Conservation (phyloP, 2,888 invertebrate genomes). For the Griposia aprilina region DNA sequence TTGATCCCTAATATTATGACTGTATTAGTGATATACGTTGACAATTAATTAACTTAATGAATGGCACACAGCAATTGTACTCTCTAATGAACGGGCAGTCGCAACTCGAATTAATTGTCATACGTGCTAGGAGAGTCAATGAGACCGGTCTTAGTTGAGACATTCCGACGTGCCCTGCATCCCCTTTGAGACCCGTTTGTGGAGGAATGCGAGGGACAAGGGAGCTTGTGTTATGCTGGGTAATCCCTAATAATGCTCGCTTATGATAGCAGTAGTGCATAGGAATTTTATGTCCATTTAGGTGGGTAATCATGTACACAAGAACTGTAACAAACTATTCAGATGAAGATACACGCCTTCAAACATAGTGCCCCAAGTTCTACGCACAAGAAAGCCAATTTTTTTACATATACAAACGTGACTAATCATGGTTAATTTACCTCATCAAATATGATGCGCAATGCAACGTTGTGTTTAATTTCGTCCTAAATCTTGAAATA, state of each 20-base stretch:
- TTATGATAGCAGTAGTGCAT: conserved; percentile 68
- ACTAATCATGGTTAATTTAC: no score
- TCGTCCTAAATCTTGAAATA: not conserved
- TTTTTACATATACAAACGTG: not conserved
- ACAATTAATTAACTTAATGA: conserved; percentile 81
- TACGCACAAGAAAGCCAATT: not conserved
- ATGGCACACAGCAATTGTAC: conserved; percentile 80
- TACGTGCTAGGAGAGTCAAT: conserved; percentile 82
- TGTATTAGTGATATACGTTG: conserved; percentile 41
- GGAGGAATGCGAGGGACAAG: conserved; percentile 15
- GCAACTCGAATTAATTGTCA: conserved; percentile 84
- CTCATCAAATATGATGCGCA: not conserved
- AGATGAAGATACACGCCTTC: not conserved
- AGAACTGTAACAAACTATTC: not conserved
- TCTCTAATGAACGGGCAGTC: conserved; percentile 82
- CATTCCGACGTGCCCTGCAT: conserved; percentile 18
- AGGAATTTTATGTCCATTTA: conserved; percentile 55
- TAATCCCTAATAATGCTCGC: conserved; percentile 62
- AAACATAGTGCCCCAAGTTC: not conserved
- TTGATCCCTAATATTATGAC: conserved; percentile 40
- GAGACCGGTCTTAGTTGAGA: conserved; percentile 73
- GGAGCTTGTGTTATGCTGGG: conserved; percentile 53
- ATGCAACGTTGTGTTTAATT: not conserved
- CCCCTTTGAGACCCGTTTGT: conserved; percentile 29
- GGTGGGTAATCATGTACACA: conserved; percentile 27